These are phyloP conservation scores for Caenorhabditis sp. DNA, from an alignment of 2,888 invertebrate genomes.

Conservation along the genomic window DNA sequence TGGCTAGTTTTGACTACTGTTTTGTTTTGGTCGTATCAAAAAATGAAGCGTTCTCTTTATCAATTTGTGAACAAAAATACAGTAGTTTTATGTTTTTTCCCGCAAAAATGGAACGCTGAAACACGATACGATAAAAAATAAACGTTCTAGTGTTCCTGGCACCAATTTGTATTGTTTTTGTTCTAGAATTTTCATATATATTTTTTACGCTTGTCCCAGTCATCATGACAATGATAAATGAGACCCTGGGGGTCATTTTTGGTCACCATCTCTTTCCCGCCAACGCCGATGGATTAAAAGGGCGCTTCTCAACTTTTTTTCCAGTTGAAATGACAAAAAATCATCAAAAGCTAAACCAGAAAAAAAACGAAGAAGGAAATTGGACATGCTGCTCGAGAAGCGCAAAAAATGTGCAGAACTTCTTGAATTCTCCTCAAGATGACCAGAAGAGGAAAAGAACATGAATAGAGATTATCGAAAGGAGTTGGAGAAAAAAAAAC, in stretches of 20 bases:
- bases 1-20: too few species aligned
- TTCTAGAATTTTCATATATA: background rate
- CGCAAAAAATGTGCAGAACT: background rate
- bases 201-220: background rate
- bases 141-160: background rate
- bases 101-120: background rate
- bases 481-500: background rate
- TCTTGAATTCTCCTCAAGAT: background rate
- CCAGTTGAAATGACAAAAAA: background rate
- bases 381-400: background rate
- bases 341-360: too few species aligned
- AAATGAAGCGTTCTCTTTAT: background rate
- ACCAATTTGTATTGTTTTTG: too few species aligned
- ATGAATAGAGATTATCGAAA: background rate
- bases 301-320: background rate
- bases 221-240: background rate
- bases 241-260: background rate
- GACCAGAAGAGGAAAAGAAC: background rate
- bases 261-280: background rate
- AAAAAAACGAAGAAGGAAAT: background rate
- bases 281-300: background rate
- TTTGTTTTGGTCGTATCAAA: background rate
- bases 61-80: background rate
- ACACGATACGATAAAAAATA: background rate
- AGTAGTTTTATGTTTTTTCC: background rate